Percentiles rank a stretch among this genome's conserved stretches.
Conservation (phyloP, 2,113 vertebrate genomes). For the Colaptes auratus region DNA sequence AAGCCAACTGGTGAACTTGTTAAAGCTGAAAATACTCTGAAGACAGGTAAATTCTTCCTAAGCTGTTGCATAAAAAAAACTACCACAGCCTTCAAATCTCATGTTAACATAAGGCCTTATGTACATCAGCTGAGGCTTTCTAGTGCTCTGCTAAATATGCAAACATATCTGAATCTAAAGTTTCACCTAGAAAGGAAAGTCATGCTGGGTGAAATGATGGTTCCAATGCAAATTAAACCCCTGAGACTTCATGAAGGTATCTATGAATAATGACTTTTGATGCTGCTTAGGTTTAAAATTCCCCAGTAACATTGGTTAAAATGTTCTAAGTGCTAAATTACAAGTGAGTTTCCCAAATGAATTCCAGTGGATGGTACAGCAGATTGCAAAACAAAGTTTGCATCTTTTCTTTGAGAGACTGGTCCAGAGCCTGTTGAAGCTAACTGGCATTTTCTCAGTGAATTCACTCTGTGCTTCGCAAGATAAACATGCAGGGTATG, state of each 20-base stretch:
- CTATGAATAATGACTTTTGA: neutral
- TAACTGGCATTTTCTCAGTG: neutral
- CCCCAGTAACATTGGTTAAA: neutral
- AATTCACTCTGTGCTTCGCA: neutral
- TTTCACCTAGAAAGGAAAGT: neutral
- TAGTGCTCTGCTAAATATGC: neutral
- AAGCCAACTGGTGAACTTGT: neutral
- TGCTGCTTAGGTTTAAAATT: constrained; percentile 33
- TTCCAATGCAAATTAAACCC: neutral
- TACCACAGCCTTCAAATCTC: neutral
- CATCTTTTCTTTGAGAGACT: constrained; percentile 9
- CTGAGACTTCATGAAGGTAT: neutral
- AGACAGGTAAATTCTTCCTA: neutral
- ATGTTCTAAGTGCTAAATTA: constrained; percentile 34
- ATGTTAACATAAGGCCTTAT: neutral
- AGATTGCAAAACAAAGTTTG: constrained; percentile 25
- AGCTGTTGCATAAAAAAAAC: neutral
- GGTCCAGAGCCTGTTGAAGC: neutral
- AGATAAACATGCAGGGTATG: neutral
- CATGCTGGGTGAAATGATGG: neutral
- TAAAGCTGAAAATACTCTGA: neutral
- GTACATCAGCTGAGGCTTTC: neutral
- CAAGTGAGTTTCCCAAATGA: constrained; percentile 13
- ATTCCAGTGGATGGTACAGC: neutral
- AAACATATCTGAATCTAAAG: neutral